phyloP scores from a whole-genome alignment of 2,113 vertebrate species.

The Turnix velox region DNA sequence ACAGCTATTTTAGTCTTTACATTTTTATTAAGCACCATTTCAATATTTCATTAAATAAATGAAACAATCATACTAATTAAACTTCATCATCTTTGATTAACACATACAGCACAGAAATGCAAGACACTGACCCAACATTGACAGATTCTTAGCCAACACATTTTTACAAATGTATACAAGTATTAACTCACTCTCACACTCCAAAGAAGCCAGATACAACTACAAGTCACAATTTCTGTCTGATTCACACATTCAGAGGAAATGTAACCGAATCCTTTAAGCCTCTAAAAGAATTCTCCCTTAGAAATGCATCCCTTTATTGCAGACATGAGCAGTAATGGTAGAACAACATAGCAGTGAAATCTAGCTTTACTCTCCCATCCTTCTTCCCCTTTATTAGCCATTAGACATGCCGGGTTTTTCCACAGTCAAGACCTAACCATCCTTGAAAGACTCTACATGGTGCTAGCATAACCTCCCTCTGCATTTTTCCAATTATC shows the following conservation, averaged over 20 bases:
- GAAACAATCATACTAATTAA: background rate
- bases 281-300: background rate
- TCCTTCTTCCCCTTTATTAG: background rate
- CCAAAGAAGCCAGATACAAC: background rate
- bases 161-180: background rate
- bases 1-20: background rate
- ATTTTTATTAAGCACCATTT: background rate
- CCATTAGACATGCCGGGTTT: background rate
- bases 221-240: background rate
- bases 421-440: background rate
- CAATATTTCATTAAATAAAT: background rate
- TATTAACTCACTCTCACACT: background rate
- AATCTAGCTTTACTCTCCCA: background rate
- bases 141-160: background rate
- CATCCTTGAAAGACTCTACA: background rate
- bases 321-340: background rate
- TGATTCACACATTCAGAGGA: background rate
- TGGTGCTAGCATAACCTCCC: background rate
- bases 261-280: background rate
- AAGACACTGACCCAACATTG: accelerated
- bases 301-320: background rate
- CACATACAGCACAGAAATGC: background rate
- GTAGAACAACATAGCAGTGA: background rate
- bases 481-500: background rate
- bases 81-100: background rate